Base-by-base conservation (phyloP, 2,888 invertebrate genomes). In the Uropetala carovei region DNA sequence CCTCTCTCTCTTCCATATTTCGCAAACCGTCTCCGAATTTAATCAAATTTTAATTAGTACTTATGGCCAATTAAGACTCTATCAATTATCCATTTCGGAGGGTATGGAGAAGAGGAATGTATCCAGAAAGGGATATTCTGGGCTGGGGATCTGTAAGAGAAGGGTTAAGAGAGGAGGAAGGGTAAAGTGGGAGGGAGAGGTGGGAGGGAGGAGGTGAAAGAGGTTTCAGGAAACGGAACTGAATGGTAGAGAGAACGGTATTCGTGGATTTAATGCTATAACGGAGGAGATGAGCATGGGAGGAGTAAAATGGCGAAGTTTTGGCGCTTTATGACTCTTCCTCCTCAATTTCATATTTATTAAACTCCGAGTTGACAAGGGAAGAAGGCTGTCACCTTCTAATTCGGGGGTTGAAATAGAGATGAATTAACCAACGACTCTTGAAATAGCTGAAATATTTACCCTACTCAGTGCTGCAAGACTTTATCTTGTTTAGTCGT, bases 31-130 rank as follows among this genome's bases (percentile, higher is more conserved):
- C 93, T 93, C 93, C 92, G 92, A 93, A 93, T 93, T 93, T 93
- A 93, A 93, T 93, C 93, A 93, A 93, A 93, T 93, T 93, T 93
- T 93, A 93, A 93, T 93, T 93, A 93, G 93, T 93, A 93, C 93
- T 93, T 93, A 93, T 91, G 92, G 92, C 93, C 93, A 93, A 93
- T 93, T 93, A 93, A 93, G 93, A 93, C 93, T 93, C 93, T 93
- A 93, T 93, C 93, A 93, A 93, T 93, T 93, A 93, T 93, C 93
- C 92, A 93, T 93, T 92, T 93, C 93, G 92, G 64, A 85, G 68
- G 68, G 92, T 92, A 93, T 92, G 86, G 86, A 86, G 59, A 86
- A 86, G 64, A 68, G 89, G 64, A 57, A 27, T 75, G 75, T 27
- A 75, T 27, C 22, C 13, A 22, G 68, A 68, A 22, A 68, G 68